Base-by-base conservation (phyloP, 2,113 vertebrate species). In the Phalacrocorax brasilianus region DNA sequence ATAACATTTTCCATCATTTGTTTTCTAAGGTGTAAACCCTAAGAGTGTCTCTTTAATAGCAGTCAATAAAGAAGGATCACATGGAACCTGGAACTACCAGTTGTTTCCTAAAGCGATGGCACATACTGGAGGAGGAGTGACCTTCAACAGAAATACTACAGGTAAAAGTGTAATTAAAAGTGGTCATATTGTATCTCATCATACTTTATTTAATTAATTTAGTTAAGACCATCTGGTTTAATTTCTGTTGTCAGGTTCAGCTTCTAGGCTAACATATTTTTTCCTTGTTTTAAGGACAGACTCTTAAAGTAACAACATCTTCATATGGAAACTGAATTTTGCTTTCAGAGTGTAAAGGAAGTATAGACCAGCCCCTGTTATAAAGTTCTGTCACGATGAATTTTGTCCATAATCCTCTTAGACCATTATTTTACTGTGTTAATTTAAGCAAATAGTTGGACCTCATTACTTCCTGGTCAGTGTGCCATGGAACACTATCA, bases 21-120 rank as follows among this genome's bases (percentile, higher is more conserved):
- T 96, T 89, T 89, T 82, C 66, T 67, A 91, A 99, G 99, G 99
- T 59, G 98, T 99, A 92, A 99, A 99, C 56, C 98, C 98, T 14
- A 99, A 99, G 97, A 99, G 90, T 19, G 97, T 98, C 55, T 97
- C 98, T 68, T 96, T 98, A 55, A 59, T 97, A 83, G 91, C 97
- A 70, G 93, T 95, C 35, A 98, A 97, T 88, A 99, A 98, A 93
- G 98, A 98, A 67, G 50, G 95, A 81, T 94, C 97, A 26, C 90
- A 98, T 2, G 98, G 98, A 61, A 88, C 97, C n/a, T 99, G 99
- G 99, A 98, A 97, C 91, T 98, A 97, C 93, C 97, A 92, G 8
- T 55, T 98, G 22, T 98, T 98, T 96, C 88, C 98, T 52, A 98
- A 98, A 97, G 95, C 98, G 0, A 75, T 99, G 14, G 98, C 97